phyloP scores from a whole-genome alignment of 2,113 vertebrate species.

The Mormyrus lacerda region DNA sequence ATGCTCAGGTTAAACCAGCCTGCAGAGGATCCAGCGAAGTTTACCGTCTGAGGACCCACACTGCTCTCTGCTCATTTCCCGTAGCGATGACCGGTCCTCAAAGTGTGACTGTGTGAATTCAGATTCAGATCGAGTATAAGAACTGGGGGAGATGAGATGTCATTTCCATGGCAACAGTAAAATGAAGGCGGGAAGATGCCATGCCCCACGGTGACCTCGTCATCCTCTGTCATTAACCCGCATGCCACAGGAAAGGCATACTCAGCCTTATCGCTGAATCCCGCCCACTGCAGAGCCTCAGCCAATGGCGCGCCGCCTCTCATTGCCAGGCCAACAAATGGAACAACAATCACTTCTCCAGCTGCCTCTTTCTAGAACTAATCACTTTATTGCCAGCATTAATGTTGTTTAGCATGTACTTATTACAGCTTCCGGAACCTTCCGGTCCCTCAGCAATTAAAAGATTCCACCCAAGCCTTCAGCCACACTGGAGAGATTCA shows the following conservation, averaged over 20 bases:
- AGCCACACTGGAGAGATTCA: neutral
- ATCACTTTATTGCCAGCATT: neutral
- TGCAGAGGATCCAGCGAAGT: no score
- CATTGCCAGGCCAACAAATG: neutral
- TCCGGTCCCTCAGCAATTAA: neutral
- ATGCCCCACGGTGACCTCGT: neutral
- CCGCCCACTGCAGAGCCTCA: neutral
- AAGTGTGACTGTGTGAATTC: neutral
- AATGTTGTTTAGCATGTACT: neutral
- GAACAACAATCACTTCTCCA: neutral
- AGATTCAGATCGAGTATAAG: neutral
- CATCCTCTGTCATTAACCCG: slow-evolving; percentile 16
- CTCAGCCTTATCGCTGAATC: neutral
- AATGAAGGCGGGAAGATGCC: neutral
- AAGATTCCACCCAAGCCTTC: neutral
- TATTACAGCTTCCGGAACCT: neutral
- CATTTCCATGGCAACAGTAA: slow-evolving; percentile 21
- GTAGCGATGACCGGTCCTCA: neutral
- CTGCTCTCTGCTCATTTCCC: neutral
- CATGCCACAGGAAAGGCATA: neutral
- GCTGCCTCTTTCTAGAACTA: slow-evolving; percentile 10
- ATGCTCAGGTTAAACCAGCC: neutral
- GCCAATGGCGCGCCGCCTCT: neutral
- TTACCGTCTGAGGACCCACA: neutral
- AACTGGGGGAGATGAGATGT: neutral